Evolutionary conservation across 2,113 vertebrate species (phyloP), one percentile per base, ranked within the genome.

Genomic region (Dipodomys merriami): DNA sequence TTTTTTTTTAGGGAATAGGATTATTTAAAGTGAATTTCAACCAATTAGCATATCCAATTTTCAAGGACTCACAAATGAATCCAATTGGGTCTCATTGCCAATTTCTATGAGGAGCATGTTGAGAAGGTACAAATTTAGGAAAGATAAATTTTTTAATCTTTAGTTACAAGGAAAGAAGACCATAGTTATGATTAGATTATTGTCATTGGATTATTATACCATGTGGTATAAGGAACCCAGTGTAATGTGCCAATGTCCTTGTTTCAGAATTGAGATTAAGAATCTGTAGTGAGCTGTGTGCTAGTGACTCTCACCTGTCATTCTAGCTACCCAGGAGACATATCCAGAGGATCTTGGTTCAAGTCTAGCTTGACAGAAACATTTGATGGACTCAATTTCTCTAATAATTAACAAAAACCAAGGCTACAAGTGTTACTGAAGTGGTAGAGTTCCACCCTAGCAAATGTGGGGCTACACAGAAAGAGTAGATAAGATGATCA

Each of bases 1-100:
- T 88, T 81, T n/a, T 20, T 23, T 29, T 78, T 87, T 91, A 60
- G 83, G 78, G 57, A 88, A 92, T 86, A 46, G 6, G 20, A 65
- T 88, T 79, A 80, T 71, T 79, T 82, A 85, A 91, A 80, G 90
- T 90, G 46, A 90, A 88, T 79, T 85, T 69, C 29, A 94, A 80
- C 91, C n/a, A 86, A 39, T 2, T 39, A 82, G 12, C 10, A 0
- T 89, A 74, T 91, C 33, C 65, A 44, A 6, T 87, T 91, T 87
- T 44, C 78, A 96, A 94, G 67, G 46, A 6, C 30, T 93, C 53
- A 57, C 88, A 67, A 83, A 10, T 91, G 74, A 93, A 83, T 81
- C 25, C 19, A 60, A 46, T 44, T 81, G n/a, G 67, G 18, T 46
- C 19, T 62, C 7, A 39, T 60, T 95, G 94, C 72, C n/a, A 86